Conservation (phyloP, 2,888 invertebrate genomes). For the Ophion ellenae region DNA sequence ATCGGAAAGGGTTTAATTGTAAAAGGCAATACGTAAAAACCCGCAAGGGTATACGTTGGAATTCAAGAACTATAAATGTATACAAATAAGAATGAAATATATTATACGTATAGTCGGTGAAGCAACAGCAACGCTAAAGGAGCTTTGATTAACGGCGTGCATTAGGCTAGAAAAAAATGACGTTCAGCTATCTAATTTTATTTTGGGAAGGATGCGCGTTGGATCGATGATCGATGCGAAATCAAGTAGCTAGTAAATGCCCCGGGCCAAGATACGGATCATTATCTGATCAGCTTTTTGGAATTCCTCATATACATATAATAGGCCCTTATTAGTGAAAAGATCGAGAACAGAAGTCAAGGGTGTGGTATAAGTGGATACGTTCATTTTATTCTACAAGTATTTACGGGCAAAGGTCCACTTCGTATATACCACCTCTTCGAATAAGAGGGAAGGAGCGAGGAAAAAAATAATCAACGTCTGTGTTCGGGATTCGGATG, state of each 20-base stretch:
- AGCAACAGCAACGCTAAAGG: neutral
- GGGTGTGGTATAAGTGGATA: slow-evolving; percentile 36
- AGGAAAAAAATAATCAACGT: slow-evolving; percentile 28
- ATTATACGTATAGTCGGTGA: no score
- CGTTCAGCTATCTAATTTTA: slow-evolving; percentile 1
- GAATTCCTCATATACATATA: slow-evolving; percentile 49
- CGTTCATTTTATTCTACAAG: slow-evolving; percentile 39
- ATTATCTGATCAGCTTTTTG: slow-evolving; percentile 48
- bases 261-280: slow-evolving; percentile 9
- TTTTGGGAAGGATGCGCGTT: slow-evolving; percentile 4
- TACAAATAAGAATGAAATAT: no score
- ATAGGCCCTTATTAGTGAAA: slow-evolving; percentile 43
- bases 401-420: slow-evolving; percentile 23
- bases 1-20: no score
- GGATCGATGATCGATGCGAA: slow-evolving; percentile 50
- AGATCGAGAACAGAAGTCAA: slow-evolving; percentile 44
- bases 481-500: neutral
- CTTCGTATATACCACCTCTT: slow-evolving; percentile 1
- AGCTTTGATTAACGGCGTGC: neutral
- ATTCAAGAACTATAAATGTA: no score
- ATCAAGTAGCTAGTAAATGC: slow-evolving; percentile 47
- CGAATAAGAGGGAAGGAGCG: slow-evolving; percentile 18
- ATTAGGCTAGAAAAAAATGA: neutral
- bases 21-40: no score
- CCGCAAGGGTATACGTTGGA: no score